phyloP scores from a whole-genome alignment of 2,888 invertebrate genomes.

The Dione juno region DNA sequence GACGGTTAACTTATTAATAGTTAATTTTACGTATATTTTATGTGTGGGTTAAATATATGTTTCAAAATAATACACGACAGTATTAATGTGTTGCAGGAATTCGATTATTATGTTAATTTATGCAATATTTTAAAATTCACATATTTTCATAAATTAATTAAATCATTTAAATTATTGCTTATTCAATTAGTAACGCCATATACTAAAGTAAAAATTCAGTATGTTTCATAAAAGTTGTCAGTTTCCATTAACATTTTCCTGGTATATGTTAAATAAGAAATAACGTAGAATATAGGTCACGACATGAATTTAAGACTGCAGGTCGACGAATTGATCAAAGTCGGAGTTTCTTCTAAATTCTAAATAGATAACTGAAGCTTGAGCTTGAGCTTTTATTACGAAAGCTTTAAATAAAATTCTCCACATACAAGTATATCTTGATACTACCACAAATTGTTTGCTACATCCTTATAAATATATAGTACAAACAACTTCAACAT shows the following conservation, averaged over 20 bases:
- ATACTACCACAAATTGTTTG: slow-evolving; percentile 6
- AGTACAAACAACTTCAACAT: slow-evolving; percentile 11
- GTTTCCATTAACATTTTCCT: not conserved
- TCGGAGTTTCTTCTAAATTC: not conserved
- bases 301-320: not conserved
- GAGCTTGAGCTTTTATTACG: slow-evolving; percentile 6
- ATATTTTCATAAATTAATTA: no score
- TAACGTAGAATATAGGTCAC: not conserved
- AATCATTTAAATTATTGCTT: no score
- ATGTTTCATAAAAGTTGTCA: no score
- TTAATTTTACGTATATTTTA: no score
- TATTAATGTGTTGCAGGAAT: no score
- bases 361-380: not conserved
- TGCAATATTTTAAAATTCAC: no score
- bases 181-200: no score
- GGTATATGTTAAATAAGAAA: not conserved
- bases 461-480: slow-evolving; percentile 19
- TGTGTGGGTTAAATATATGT: no score
- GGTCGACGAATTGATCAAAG: not conserved
- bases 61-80: no score
- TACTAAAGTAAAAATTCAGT: no score
- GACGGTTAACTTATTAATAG: not conserved
- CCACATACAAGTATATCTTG: slow-evolving; percentile 5
- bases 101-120: no score
- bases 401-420: slow-evolving; percentile 18